Evolutionary conservation across 2,113 vertebrate species (phyloP).

Genomic region (Vimba vimba): DNA sequence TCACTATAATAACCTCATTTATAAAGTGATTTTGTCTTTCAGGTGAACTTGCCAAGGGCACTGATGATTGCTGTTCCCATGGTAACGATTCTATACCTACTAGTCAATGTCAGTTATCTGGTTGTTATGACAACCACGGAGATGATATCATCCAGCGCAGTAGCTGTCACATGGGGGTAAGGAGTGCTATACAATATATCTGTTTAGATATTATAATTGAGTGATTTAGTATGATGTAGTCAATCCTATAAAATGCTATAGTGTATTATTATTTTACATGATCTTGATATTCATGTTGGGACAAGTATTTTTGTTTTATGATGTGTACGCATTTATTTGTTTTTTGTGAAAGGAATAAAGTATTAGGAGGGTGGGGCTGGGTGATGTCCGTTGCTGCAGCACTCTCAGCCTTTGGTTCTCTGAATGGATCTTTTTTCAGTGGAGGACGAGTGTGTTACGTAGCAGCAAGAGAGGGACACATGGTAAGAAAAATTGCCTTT

Average conservation of each 20-base stretch:
- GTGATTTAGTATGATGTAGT: not conserved
- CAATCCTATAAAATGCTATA: not conserved
- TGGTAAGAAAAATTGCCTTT: constrained; percentile 75
- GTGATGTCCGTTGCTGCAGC: constrained; percentile 85
- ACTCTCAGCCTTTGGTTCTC: constrained; percentile 85
- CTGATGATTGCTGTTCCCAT: constrained; percentile 84
- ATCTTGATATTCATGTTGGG: not conserved
- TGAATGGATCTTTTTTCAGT: constrained; percentile 83
- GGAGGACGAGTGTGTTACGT: constrained; percentile 83
- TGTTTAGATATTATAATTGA: not conserved
- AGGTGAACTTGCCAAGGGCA: constrained; percentile 87
- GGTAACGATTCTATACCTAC: constrained; percentile 85
- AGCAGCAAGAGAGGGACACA: constrained; percentile 87
- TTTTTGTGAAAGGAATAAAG: constrained; percentile 78
- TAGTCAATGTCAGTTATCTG: constrained; percentile 90
- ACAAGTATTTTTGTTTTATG: not conserved
- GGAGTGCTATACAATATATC: constrained; percentile 34
- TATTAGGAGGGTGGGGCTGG: constrained; percentile 88
- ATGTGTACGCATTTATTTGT: not conserved
- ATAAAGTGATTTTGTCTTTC: constrained; percentile 7
- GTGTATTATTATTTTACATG: not conserved
- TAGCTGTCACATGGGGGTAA: constrained; percentile 90
- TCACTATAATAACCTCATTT: not conserved
- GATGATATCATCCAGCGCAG: constrained; percentile 81
- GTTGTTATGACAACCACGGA: constrained; percentile 84